Percentiles rank a stretch among this genome's conserved stretches.
Evolutionary conservation across 1,140 invertebrate species (phyloP).

Genomic region (Coptotermes formosanus): DNA sequence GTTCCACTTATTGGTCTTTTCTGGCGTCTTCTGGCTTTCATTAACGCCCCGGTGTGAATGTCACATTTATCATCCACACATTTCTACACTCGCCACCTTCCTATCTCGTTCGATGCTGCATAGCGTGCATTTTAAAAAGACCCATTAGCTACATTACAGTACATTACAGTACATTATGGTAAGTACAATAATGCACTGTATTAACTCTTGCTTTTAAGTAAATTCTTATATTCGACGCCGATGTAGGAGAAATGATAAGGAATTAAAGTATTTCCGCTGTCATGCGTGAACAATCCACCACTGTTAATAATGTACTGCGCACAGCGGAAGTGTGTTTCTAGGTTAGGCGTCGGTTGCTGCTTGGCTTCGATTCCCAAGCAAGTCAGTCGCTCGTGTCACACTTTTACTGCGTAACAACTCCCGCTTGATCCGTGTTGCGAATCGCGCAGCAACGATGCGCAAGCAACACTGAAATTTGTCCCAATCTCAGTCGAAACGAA

Average conservation of each 20-base stretch:
- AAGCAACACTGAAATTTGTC: not conserved
- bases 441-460: not conserved
- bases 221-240: not conserved
- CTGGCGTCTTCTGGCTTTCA: too few species aligned
- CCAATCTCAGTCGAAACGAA: not conserved
- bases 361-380: not conserved
- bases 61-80: too few species aligned
- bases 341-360: slow-evolving; percentile 24
- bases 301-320: not conserved
- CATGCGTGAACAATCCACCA: not conserved
- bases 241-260: not conserved
- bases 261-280: not conserved
- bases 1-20: too few species aligned
- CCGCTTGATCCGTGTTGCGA: not conserved
- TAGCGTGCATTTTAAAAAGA: too few species aligned
- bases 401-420: not conserved
- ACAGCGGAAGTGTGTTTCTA: slow-evolving; percentile 24
- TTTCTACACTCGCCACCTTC: too few species aligned
- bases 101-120: too few species aligned
- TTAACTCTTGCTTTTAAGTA: too few species aligned
- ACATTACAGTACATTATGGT: too few species aligned
- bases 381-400: slow-evolving; percentile 20
- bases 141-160: too few species aligned
- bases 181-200: too few species aligned
- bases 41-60: too few species aligned